Evolutionary conservation across 2,797 vertebrate species (phyloP), one percentile per base, ranked within the genome.

Genomic region (Cottoperca gobio): DNA sequence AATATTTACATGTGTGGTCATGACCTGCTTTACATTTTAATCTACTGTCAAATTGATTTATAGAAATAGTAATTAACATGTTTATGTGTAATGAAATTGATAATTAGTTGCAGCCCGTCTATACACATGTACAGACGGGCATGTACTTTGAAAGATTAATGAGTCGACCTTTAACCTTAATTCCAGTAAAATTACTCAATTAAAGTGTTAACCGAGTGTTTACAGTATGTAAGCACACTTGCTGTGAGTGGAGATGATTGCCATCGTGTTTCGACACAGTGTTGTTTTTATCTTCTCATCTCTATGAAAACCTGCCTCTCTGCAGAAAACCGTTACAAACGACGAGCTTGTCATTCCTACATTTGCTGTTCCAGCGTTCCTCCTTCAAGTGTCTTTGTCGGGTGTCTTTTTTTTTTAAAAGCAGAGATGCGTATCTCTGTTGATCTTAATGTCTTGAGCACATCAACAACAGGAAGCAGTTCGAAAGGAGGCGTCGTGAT

Each of bases 401-500:
- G 68, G 48, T 49, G 57, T 63, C 79, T 88, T 73, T 89, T 80
- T 88, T 73, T 89, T 80, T 85, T 78, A 77, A 82, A 86, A 73
- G 68, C 80, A 62, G 69, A 76, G 70, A 71, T 67, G 52, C 11
- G 59, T 76, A 73, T 88, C 83, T 78, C 3, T 19, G 66, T 86
- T 84, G 77, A 87, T 91, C 84, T 85, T 65, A 58, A 48, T 68
- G 76, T 88, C 63, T 81, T 74, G 71, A 80, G 70, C 37, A 19
- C 70, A 81, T 84, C 78, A 84, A 79, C 81, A 85, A 85, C 83
- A 86, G 82, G 83, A 91, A 88, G 76, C 45, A 19, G 63, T 73
- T n/a, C 66, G 46, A 3, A 65, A 89, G 78, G 53, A 84, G 60
- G 61, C 54, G 11, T 35, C 9, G 48, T 35, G 69, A 77, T 80